Evolutionary conservation across 2,113 vertebrate species (phyloP).

Genomic region (Gambusia affinis): DNA sequence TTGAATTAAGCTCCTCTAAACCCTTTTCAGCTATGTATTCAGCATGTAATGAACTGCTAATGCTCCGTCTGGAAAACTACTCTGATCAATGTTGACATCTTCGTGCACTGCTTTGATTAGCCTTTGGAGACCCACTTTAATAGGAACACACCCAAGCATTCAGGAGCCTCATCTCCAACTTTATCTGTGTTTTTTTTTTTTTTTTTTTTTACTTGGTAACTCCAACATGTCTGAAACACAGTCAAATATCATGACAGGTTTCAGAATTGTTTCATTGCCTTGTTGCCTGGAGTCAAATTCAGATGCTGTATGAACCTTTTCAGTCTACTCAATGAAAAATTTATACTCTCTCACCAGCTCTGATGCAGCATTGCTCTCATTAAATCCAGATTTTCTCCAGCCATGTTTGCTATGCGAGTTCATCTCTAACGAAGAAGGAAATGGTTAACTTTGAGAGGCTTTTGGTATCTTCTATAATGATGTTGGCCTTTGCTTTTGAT

Average conservation of each 20-base stretch:
- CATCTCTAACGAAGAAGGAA: conserved; percentile 29
- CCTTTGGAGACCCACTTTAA: conserved; percentile 4
- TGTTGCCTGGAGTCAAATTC: conserved; percentile 47
- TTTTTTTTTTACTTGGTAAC: conserved; percentile 21
- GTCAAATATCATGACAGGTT: conserved; percentile 43
- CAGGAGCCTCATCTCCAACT: conserved; percentile 15
- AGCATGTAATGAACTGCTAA: conserved; percentile 64
- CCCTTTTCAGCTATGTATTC: conserved; percentile 58
- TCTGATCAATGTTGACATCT: conserved; percentile 64
- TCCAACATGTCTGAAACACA: conserved; percentile 27
- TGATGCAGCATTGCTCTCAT: conserved; percentile 37
- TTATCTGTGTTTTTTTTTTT: background rate
- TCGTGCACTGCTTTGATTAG: conserved; percentile 36
- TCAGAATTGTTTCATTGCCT: conserved; percentile 33
- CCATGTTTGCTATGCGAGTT: conserved; percentile 34
- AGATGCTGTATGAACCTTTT: conserved; percentile 29
- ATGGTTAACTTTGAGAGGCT: conserved; percentile 51
- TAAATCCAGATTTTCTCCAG: conserved; percentile 45
- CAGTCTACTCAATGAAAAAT: conserved; percentile 49
- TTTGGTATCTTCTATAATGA: conserved; percentile 46
- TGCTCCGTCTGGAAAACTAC: conserved; percentile 39
- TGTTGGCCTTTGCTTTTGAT: conserved; percentile 26
- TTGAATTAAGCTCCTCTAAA: conserved; percentile 55
- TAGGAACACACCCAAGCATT: conserved; percentile 14
- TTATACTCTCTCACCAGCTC: conserved; percentile 46